Conservation (phyloP, 2,797 vertebrate genomes). For the Xenopus petersii region DNA sequence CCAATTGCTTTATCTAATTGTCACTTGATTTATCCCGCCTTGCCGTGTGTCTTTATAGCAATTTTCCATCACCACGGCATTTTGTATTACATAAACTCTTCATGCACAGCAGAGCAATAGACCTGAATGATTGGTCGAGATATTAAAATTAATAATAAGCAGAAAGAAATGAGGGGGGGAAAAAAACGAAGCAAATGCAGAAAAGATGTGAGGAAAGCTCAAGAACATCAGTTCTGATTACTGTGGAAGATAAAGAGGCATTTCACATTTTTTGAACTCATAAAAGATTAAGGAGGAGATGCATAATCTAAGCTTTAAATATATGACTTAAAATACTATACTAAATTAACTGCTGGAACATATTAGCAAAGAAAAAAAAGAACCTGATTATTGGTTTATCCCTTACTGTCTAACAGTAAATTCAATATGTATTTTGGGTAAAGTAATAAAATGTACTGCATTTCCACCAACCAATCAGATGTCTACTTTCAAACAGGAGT, state of each 20-base stretch:
- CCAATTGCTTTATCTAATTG: slow-evolving; percentile 54
- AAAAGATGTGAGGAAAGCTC: slow-evolving; percentile 47
- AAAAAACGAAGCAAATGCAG: slow-evolving; percentile 4
- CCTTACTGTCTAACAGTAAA: too few species aligned
- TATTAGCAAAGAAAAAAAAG: too few species aligned
- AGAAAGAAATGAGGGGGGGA: neutral
- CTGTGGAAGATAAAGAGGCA: slow-evolving; percentile 40
- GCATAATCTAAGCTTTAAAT: too few species aligned
- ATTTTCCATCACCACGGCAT: slow-evolving; percentile 55
- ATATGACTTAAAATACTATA: too few species aligned
- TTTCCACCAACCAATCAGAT: too few species aligned
- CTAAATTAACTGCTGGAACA: slow-evolving; percentile 28
- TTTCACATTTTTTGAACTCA: slow-evolving; percentile 37
- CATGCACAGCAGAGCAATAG: neutral
- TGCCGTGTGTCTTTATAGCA: slow-evolving; percentile 57
- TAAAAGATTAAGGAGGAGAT: slow-evolving; percentile 6
- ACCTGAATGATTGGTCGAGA: neutral
- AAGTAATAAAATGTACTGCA: too few species aligned
- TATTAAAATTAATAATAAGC: slow-evolving; percentile 26
- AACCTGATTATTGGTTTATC: too few species aligned
- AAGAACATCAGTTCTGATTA: slow-evolving; percentile 40
- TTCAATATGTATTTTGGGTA: too few species aligned
- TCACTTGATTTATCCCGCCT: slow-evolving; percentile 57
- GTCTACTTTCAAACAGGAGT: too few species aligned
- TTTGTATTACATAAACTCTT: slow-evolving; percentile 38